Base-by-base conservation (phyloP, 2,888 invertebrate genomes). In the Pollenia labialis region DNA sequence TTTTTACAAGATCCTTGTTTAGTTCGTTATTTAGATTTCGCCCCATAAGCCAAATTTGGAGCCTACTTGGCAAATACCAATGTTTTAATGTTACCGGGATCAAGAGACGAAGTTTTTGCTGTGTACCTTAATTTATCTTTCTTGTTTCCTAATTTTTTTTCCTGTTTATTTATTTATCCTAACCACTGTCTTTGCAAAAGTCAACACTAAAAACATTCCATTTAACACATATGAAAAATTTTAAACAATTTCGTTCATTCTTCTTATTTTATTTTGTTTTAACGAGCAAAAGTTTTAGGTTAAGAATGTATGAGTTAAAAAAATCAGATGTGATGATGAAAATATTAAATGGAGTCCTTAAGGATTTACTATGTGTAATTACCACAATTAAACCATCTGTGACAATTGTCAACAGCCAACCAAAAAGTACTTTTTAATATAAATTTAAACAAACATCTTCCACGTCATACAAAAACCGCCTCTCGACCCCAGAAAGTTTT, bases 311-410 rank as follows among this genome's bases (percentile, higher is more conserved):
- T 16, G 50, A 40, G 32, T n/a, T 16, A 32, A 32, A 48, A 48
- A 18, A 2, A 64, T 23, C 56, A 64, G 50, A 48, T 64, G 85
- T 48, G 58, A 77, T 77, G 64, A 75, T 75, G 83, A 69, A 77
- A 68, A 83, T 80, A 79, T 80, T 76, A 72, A 80, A 81, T 50
- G 82, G 89, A 92, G 90, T 92, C 93, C 92, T 91, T 90, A 91
- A 92, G 92, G 92, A 92, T 92, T 93, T 91, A 91, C 90, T 90
- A 91, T 92, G 92, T 92, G 92, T 93, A 93, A 93, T 93, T 93
- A 93, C 92, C 92, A 91, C 93, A 93, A 93, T 93, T 93, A 93
- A 91, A 92, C 93, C 93, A 93, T 93, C 93, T 93, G 93, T 93
- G 93, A 93, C 93, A 93, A 93, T 93, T 93, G 92, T 90, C 91